Evolutionary conservation across 2,113 vertebrate genomes (phyloP), one percentile per base, ranked within the genome.

Genomic region (Xenopus borealis): DNA sequence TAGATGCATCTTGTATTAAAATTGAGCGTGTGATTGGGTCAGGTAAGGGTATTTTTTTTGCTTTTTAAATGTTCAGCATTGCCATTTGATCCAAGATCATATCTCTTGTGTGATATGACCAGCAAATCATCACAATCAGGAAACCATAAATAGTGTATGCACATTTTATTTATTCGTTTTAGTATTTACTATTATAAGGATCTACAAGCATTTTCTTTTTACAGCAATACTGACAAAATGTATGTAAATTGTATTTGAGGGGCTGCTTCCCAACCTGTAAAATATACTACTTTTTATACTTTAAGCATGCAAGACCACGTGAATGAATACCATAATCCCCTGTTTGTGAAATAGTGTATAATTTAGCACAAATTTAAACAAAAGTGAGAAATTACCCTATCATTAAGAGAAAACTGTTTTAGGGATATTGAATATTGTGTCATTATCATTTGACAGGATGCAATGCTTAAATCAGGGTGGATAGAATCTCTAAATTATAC

Each of bases 1-100:
- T 99, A 89, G 97, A 99, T 84, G 95, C 96, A 86, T 99, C 97
- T 79, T 99, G 95, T 94, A 97, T 99, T 88, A 98, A 99, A 94
- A 99, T 99, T 81, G 97, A 99, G 88, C 91, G 95, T 83, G 97
- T 99, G 87, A 97, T 99, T 79, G 96, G 96, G 75, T 93, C 96
- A 95, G 97, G 97, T 99, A 92, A 98, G 95, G 82, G 83, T 83
- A 66, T 75, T 61, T 65, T 84, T 82, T 27, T 27, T 27, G 84
- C 3, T 27, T 90, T 79, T 73, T 86, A 82, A 16, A 12, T 8
- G 88, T 91, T 90, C 83, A 87, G 84, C 81, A 84, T 74, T 90
- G 91, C 82, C 83, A 86, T 91, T 91, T 91, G 14, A 89, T 85
- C 84, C 0, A 55, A 78, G 83, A 88, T 79, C 66, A 52, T 87